These are phyloP conservation scores for Tiliacea citrago DNA, from an alignment of 2,888 invertebrate species.

Conservation along the genomic window DNA sequence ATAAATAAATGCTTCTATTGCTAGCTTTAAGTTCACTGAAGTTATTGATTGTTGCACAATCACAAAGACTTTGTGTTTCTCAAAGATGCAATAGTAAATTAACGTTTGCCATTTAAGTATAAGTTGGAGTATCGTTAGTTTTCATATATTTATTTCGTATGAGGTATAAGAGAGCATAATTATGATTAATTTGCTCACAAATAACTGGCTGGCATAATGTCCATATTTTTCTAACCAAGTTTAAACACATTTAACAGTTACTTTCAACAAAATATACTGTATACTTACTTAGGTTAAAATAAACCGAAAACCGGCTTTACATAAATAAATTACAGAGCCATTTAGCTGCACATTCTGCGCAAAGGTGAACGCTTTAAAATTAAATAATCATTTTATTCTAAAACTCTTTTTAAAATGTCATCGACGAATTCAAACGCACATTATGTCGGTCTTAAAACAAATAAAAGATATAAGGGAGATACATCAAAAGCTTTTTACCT, in stretches of 20 bases:
- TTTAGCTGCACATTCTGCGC: slow-evolving; percentile 21
- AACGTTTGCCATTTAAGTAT: not conserved
- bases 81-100: not conserved
- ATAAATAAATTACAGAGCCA: slow-evolving; percentile 23
- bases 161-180: too few species aligned
- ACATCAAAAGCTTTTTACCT: slow-evolving; percentile 89
- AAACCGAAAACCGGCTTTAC: slow-evolving; percentile 1
- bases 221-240: not conserved
- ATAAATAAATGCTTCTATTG: not conserved
- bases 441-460: slow-evolving; percentile 68
- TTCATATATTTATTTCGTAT: not conserved
- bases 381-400: slow-evolving; percentile 60
- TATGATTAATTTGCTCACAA: not conserved
- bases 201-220: not conserved
- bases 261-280: not conserved
- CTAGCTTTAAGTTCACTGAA: too few species aligned
- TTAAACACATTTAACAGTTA: not conserved
- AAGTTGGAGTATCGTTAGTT: not conserved
- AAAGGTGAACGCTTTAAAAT: slow-evolving; percentile 35
- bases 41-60: not conserved
- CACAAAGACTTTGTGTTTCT: not conserved
- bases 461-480: slow-evolving; percentile 79
- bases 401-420: slow-evolving; percentile 66
- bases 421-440: slow-evolving; percentile 71
- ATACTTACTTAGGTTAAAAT: not conserved